These are phyloP conservation scores for Oreochromis spilurus DNA, from an alignment of 2,113 vertebrate species.

Conservation along the genomic window DNA sequence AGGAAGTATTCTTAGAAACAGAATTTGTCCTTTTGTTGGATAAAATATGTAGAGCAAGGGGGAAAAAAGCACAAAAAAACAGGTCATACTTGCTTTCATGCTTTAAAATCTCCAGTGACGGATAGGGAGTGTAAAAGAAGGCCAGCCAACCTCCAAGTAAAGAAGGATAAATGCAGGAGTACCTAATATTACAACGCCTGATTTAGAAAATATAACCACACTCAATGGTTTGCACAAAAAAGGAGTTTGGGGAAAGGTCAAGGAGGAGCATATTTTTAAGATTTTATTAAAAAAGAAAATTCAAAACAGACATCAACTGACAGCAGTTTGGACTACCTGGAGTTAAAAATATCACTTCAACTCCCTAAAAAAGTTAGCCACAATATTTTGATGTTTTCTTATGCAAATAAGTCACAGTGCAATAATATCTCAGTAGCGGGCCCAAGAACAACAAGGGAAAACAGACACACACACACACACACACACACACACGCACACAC, in stretches of 20 bases:
- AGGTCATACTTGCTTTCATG: not conserved
- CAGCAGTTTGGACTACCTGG: conserved; percentile 3
- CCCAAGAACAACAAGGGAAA: not conserved
- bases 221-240: conserved; percentile 13
- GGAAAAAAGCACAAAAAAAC: not conserved
- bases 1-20: not conserved
- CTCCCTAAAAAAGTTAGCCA: not conserved
- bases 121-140: not conserved
- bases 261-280: not conserved
- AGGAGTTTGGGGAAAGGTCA: conserved; percentile 16
- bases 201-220: conserved; percentile 51
- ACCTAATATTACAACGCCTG: conserved; percentile 15
- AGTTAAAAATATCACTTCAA: conserved; percentile 55
- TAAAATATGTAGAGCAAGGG: not conserved
- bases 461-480: not conserved
- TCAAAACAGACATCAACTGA: conserved; percentile 34
- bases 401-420: conserved; percentile 58
- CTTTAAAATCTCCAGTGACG: not conserved
- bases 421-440: conserved; percentile 33
- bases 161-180: conserved; percentile 4
- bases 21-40: not conserved
- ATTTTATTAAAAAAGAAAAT: conserved; percentile 26
- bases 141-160: not conserved
- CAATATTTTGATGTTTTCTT: conserved; percentile 58
- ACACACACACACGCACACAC: not conserved